A percentile compares a stretch with the other conserved stretches of the same genome.
phyloP scores from a whole-genome alignment of 2,113 vertebrate genomes.

The Panthera tigris region DNA sequence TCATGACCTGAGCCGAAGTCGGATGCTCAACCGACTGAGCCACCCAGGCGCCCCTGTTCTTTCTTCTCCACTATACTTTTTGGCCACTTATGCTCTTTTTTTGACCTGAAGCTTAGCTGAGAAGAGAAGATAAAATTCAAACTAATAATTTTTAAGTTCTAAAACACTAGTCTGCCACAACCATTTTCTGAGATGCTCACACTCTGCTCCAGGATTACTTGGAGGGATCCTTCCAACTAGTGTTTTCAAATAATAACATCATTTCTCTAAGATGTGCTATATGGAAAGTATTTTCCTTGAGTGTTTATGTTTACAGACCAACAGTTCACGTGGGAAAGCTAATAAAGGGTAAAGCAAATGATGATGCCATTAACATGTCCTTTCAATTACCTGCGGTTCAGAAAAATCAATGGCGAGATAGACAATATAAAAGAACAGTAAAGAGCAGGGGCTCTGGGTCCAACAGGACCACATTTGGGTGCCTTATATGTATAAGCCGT shows the following conservation, averaged over 20 bases:
- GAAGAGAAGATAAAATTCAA: background rate
- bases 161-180: background rate
- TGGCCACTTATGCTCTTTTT: background rate
- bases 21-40: too few relatives aligned
- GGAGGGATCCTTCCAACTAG: background rate
- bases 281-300: conserved; percentile 46
- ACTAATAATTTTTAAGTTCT: background rate
- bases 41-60: background rate
- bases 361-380: background rate
- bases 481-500: background rate
- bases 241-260: conserved; percentile 3
- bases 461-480: background rate
- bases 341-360: conserved; percentile 35
- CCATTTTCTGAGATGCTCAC: background rate
- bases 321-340: conserved; percentile 25
- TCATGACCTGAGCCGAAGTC: too few relatives aligned
- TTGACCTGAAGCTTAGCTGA: background rate
- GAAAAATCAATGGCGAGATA: background rate
- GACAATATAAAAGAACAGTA: background rate
- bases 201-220: background rate
- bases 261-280: conserved; percentile 14
- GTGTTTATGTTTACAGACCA: conserved; percentile 13
- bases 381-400: conserved; percentile 1
- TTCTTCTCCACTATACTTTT: background rate
- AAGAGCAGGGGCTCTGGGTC: background rate